Evolutionary conservation across 1,140 invertebrate species (phyloP), one percentile per base, ranked within the genome.

Genomic region (Anagrus nilaparvatae): DNA sequence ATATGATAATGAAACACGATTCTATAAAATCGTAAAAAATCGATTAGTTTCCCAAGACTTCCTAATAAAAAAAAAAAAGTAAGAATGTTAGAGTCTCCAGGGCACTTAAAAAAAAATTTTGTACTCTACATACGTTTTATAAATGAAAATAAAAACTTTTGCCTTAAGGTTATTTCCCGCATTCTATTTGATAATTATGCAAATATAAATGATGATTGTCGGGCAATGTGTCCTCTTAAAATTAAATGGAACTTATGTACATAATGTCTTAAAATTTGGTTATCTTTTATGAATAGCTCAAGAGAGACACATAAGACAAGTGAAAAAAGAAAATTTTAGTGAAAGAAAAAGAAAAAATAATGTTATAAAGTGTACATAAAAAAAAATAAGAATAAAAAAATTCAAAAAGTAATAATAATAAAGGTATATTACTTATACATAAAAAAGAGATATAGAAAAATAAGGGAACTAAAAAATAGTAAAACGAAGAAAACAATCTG

Each of bases 201-300:
- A 67, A 69, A 67, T 68, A 57, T 48, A 49, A 65, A 67, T 65
- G 64, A 67, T 67, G 65, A 67, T 67, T 65, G 61, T 66, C 59
- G 60, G 54, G 56, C 61, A 65, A 62, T 63, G 63, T 61, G 63
- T 63, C 56, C 59, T 59, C 40, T 52, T 55, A 66, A 63, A 60
- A 60, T 46, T 41, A 41, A 41, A 42, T 21, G 40, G 34, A 27
- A 28, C 27, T 29, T 23, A 8, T n/a, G 19, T n/a, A 54, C 59
- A n/a, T n/a, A n/a, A n/a, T n/a, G n/a, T n/a, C n/a, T n/a, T n/a
- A n/a, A n/a, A 54, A 63, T 69, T 66, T 55, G 59, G 60, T 69
- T 66, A 65, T 65, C 63, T n/a, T 66, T 65, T 64, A 65, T 60
- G 63, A 63, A 61, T 65, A 53, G 37, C 25, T 24, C 28, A 38